phyloP scores from a whole-genome alignment of 2,113 vertebrate species.

The Phyllostomus discolor region DNA sequence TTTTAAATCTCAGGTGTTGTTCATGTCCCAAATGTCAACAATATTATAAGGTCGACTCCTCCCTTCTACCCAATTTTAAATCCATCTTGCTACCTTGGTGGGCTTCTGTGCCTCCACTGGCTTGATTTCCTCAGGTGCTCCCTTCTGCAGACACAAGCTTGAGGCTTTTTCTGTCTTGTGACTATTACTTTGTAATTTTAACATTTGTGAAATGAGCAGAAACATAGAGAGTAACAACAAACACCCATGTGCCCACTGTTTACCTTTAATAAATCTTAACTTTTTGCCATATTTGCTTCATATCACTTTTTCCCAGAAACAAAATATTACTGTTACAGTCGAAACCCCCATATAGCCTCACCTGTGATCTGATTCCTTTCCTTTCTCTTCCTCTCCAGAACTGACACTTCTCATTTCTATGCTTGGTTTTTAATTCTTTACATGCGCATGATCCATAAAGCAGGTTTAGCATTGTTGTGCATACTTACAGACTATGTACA shows the following conservation, averaged over 20 bases:
- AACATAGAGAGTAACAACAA: not conserved
- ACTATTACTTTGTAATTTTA: not conserved
- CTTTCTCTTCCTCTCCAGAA: not conserved
- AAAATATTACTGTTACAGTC: not conserved
- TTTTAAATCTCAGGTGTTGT: not conserved
- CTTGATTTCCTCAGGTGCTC: not conserved
- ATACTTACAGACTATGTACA: not conserved
- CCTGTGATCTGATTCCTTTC: not conserved
- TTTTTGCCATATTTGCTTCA: not conserved
- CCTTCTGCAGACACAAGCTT: not conserved
- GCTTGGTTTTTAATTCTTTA: not conserved
- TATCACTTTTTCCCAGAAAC: not conserved
- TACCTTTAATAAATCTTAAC: not conserved
- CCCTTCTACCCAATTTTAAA: not conserved
- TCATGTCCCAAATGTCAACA: not conserved
- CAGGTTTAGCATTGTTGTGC: not conserved
- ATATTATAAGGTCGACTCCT: not conserved
- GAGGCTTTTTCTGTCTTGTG: not conserved
- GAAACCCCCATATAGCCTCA: not conserved
- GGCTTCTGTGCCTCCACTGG: not conserved
- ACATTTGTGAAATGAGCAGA: not conserved
- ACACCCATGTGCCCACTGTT: not conserved
- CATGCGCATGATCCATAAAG: not conserved
- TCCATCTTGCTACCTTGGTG: not conserved
- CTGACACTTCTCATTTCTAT: not conserved